Evolutionary conservation across 2,797 vertebrate species (phyloP), one percentile per base, ranked within the genome.

Genomic region (Thripadectes ignobilis): DNA sequence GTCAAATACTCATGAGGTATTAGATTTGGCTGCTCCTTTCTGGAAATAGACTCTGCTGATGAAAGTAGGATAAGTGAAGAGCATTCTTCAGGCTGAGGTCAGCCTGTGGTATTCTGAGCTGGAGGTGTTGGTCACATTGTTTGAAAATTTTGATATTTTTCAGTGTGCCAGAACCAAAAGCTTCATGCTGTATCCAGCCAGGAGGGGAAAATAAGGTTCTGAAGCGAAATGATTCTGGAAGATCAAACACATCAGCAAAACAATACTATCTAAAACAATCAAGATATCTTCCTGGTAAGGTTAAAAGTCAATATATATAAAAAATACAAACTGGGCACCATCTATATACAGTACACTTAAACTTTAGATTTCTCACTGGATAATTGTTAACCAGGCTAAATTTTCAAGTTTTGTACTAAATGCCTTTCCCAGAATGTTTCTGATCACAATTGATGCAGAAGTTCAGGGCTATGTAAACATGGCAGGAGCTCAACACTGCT

Each of bases 221-320:
- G 34, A 95, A 98, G 93, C 98, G 98, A 97, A 97, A 97, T 6
- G 99, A 99, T 73, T 97, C 98, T 21, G 98, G 96, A 94, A 96
- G 98, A 54, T 98, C 98, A 88, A 97, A 97, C 75, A 97, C 98
- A 66, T 98, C 99, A 43, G 98, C 99, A 58, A 98, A 99, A 88
- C 99, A 99, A 88, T 99, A 99, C 98, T 99, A 99, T 95, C 97
- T 99, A 93, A 99, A 98, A 93, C 99, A 99, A 88, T 99, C 99
- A 62, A 98, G 99, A 95, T 99, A 99, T 41, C 96, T 99, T 62
- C 99, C 99, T 94, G 99, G 99, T 99, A 98, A 97, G 97, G 73
- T n/a, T 73, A 69, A n/a, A 92, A 82, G 16, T 81, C 34, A 72
- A 15, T 90, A 57, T 8, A 16, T 27, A 39, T 0, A 7, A 41